phyloP scores from a whole-genome alignment of 2,113 vertebrate genomes.

The Pseudorasbora parva region DNA sequence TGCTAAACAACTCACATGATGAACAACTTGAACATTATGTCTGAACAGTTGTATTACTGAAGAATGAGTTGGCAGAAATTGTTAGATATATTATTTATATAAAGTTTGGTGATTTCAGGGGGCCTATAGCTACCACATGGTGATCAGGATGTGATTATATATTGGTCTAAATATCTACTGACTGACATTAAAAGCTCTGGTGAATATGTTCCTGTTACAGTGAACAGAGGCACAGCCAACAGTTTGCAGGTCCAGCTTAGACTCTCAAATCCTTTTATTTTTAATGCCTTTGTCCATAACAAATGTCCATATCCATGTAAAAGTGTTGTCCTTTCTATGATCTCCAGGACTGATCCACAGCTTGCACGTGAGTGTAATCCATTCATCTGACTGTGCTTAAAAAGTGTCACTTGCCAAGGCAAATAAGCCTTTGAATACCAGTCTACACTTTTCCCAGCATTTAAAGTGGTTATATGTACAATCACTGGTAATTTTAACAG shows the following conservation, averaged over 20 bases:
- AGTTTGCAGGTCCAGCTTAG: constrained; percentile 6
- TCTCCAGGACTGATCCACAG: not conserved
- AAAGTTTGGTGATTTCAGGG: constrained; percentile 8
- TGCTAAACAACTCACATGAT: not conserved
- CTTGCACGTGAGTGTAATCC: constrained; percentile 15
- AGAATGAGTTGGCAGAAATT: not conserved
- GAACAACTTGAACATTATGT: not conserved
- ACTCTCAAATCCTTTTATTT: not conserved
- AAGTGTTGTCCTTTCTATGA: constrained; percentile 8
- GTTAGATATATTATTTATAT: not conserved
- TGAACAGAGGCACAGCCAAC: constrained; percentile 20
- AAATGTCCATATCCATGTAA: constrained; percentile 6
- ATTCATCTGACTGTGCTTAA: constrained; percentile 20
- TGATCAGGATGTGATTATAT: constrained; percentile 23
- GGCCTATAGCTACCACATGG: constrained; percentile 13
- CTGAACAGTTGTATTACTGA: not conserved
- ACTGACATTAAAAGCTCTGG: constrained; percentile 36
- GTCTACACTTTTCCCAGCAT: constrained; percentile 9
- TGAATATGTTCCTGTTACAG: constrained; percentile 17
- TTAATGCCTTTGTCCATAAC: not conserved
- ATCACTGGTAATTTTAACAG: not conserved
- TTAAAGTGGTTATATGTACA: constrained; percentile 13
- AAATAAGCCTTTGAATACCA: constrained; percentile 6
- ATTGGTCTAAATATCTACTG: constrained; percentile 21
- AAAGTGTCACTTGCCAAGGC: constrained; percentile 4